Evolutionary conservation across 2,113 vertebrate species (phyloP).

Genomic region (Muntiacus muntjak): DNA sequence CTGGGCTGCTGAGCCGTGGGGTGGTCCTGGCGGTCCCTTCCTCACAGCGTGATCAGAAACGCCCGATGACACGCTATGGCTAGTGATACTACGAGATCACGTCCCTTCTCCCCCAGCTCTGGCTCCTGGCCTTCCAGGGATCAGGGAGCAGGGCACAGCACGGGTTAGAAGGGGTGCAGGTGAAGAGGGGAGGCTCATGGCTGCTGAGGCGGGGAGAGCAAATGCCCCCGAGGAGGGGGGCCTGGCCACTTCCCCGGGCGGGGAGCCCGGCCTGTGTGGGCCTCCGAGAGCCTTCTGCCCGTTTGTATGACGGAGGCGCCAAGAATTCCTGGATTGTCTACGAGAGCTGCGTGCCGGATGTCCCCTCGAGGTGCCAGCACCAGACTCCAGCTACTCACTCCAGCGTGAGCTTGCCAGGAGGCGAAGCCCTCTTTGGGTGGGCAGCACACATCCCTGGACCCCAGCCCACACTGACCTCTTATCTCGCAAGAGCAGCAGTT

Average conservation of each 20-base stretch:
- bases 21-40: neutral
- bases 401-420: neutral
- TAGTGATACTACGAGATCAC: neutral
- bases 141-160: neutral
- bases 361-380: conserved; percentile 31
- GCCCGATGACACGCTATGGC: neutral
- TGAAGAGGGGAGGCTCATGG: neutral
- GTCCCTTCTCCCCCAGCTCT: neutral
- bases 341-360: neutral
- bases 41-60: neutral
- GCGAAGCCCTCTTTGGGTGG: neutral
- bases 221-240: neutral
- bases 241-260: conserved; percentile 42
- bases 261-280: neutral
- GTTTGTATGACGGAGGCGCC: neutral
- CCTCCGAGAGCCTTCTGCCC: conserved; percentile 3
- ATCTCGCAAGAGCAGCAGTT: neutral
- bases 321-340: conserved; percentile 64
- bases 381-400: conserved; percentile 18
- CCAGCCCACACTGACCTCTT: neutral
- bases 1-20: neutral
- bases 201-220: neutral
- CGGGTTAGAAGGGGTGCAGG: neutral
- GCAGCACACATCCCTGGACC: neutral
- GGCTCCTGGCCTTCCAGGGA: neutral